Conservation (phyloP, 2,888 invertebrate genomes). For the Phortica okadai region DNA sequence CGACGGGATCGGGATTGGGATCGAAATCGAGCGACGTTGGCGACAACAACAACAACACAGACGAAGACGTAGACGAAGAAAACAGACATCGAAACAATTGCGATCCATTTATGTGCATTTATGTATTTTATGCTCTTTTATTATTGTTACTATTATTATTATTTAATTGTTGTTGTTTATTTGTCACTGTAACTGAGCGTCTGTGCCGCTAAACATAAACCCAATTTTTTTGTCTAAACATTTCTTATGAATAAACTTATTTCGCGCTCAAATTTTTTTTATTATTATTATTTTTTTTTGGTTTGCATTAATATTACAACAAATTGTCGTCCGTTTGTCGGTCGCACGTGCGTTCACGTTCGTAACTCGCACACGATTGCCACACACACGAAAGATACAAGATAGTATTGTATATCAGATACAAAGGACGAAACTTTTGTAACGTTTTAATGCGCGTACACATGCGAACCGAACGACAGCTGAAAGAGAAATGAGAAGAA, state of each 20-base stretch:
- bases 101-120: conserved; percentile 23
- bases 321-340: not conserved
- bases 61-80: not conserved
- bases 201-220: too few species aligned
- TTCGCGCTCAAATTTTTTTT: not conserved
- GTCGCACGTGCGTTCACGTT: conserved; percentile 20
- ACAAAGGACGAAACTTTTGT: conserved; percentile 49
- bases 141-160: not conserved
- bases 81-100: conserved; percentile 7
- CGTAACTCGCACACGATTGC: conserved; percentile 19
- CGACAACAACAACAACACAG: not conserved
- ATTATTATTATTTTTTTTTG: not conserved
- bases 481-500: not conserved
- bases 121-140: not conserved
- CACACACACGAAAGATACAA: conserved; percentile 14
- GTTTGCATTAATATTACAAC: not conserved
- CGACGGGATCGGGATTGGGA: not conserved
- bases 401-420: not conserved
- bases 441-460: conserved; percentile 42
- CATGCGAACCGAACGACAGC: not conserved
- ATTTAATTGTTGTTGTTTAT: not conserved
- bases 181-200: not conserved
- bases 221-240: not conserved
- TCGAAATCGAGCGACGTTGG: too few species aligned
- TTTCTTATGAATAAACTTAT: not conserved